Conservation (phyloP, 2,888 invertebrate genomes). For the Phanerotoma sp. region DNA sequence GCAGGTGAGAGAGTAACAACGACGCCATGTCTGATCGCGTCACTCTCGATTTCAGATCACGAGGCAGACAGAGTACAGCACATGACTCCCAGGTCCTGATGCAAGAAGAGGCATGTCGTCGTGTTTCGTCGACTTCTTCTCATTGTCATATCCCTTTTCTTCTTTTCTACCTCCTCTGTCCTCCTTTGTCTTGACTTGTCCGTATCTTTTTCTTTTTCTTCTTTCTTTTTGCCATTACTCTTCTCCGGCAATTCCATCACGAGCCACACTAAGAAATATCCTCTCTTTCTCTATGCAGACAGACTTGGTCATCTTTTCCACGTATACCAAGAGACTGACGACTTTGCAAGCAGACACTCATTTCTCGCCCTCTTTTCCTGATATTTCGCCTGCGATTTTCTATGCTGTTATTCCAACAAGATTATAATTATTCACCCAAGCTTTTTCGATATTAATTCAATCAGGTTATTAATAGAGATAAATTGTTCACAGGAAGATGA, state of each 20-base stretch:
- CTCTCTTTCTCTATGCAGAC: too few species aligned
- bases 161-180: too few species aligned
- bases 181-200: too few species aligned
- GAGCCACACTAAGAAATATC: slow-evolving; percentile 38
- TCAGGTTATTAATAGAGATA: too few species aligned
- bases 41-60: slow-evolving; percentile 34
- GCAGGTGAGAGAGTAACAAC: slow-evolving; percentile 27
- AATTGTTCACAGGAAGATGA: too few species aligned
- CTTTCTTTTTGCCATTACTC: slow-evolving; percentile 14
- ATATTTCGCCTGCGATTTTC: slow-evolving; percentile 8
- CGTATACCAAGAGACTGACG: slow-evolving; percentile 1
- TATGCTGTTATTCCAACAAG: neutral
- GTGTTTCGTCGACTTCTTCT: slow-evolving; percentile 12
- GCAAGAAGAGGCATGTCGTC: neutral
- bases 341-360: slow-evolving; percentile 4
- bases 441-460: neutral
- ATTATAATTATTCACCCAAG: neutral
- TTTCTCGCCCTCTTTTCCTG: slow-evolving; percentile 1
- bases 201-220: slow-evolving; percentile 6
- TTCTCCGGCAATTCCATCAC: slow-evolving; percentile 41
- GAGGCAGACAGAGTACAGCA: slow-evolving; percentile 20
- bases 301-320: slow-evolving; percentile 17
- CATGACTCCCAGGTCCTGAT: slow-evolving; percentile 10
- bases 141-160: slow-evolving; percentile 1
- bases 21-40: slow-evolving; percentile 4